These are phyloP conservation scores for Drosophila atripex DNA, from an alignment of 2,888 invertebrate species.

Conservation along the genomic window DNA sequence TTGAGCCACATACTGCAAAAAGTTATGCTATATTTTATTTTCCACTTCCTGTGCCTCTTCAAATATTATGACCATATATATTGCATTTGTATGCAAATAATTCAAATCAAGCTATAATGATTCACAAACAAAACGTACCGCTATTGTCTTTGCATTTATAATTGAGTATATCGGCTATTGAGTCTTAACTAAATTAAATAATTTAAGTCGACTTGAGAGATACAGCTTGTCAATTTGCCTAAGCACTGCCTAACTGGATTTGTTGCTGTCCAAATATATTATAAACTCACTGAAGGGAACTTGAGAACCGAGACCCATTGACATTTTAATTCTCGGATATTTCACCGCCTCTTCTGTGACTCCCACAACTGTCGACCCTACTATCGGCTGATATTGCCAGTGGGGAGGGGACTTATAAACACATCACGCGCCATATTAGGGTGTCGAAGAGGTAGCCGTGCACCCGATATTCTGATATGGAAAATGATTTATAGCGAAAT, in stretches of 20 bases:
- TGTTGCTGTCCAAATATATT: not conserved
- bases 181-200: not conserved
- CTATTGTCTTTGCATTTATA: constrained; percentile 1
- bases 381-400: constrained; percentile 14
- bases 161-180: not conserved
- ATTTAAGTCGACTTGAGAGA: not conserved
- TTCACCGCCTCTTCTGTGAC: not conserved
- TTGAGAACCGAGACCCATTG: not conserved
- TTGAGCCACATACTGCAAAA: not conserved
- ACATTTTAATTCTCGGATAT: not conserved
- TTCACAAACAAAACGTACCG: not conserved
- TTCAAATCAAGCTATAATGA: not conserved
- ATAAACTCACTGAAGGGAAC: not conserved
- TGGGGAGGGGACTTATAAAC: constrained; percentile 7
- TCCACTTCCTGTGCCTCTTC: not conserved
- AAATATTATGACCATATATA: too few species aligned
- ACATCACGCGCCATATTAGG: constrained; percentile 56
- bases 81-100: too few species aligned
- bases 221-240: not conserved
- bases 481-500: constrained; percentile 59
- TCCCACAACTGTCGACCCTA: constrained; percentile 2
- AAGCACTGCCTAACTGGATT: not conserved
- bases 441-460: constrained; percentile 31
- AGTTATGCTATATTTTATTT: not conserved
- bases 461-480: constrained; percentile 29